Percentiles rank a stretch among this genome's conserved stretches.
phyloP scores from a whole-genome alignment of 2,113 vertebrate species.

The Cardinalis cardinalis region DNA sequence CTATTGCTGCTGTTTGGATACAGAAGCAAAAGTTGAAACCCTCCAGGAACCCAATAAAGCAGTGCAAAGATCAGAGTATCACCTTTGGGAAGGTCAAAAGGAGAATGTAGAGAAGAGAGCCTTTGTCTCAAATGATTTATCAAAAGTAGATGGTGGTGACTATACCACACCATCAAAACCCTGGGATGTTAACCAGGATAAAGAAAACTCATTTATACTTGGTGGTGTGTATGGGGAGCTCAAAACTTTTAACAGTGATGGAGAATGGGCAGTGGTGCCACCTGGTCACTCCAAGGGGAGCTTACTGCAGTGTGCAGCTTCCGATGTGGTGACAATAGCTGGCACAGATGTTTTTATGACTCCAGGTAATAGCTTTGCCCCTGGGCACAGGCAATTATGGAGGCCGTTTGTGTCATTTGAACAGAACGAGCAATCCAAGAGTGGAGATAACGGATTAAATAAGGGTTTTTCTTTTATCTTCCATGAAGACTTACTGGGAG shows the following conservation, averaged over 20 bases:
- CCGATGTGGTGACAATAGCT: constrained; percentile 92
- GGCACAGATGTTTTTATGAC: constrained; percentile 97
- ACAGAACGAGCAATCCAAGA: constrained; percentile 83
- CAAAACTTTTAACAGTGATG: constrained; percentile 86
- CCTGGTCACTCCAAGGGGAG: constrained; percentile 80
- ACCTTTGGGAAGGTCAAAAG: constrained; percentile 92
- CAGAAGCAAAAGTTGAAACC: constrained; percentile 76
- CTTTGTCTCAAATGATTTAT: constrained; percentile 81
- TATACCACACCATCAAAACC: constrained; percentile 94
- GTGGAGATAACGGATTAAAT: constrained; percentile 84
- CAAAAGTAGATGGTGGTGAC: constrained; percentile 88
- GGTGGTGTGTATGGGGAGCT: constrained; percentile 97
- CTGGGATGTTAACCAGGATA: constrained; percentile 88
- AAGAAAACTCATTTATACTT: constrained; percentile 90
- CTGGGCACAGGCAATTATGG: constrained; percentile 92
- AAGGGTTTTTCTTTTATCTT: constrained; percentile 99
- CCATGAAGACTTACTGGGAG: constrained; percentile 98
- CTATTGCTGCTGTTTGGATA: constrained; percentile 87
- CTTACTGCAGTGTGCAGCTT: constrained; percentile 86
- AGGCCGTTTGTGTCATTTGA: constrained; percentile 91
- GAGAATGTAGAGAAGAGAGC: constrained; percentile 79
- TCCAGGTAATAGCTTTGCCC: constrained; percentile 89
- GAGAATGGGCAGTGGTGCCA: constrained; percentile 92
- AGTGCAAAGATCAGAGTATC: constrained; percentile 94
- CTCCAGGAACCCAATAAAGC: constrained; percentile 85